These are phyloP conservation scores for Acanthis flammea DNA, from an alignment of 2,797 vertebrate species.

Conservation along the genomic window DNA sequence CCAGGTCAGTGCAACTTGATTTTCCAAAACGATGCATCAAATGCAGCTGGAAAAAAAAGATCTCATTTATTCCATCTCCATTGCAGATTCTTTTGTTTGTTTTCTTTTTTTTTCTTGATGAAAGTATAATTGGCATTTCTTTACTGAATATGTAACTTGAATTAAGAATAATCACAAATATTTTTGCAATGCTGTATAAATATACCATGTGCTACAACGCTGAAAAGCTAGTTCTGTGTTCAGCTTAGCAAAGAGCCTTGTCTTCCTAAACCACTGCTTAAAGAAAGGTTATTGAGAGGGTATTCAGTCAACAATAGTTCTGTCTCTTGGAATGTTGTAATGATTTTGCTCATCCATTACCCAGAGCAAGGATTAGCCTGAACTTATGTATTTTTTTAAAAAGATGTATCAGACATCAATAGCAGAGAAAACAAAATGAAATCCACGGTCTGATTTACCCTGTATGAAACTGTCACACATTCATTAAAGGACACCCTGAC, in stretches of 20 bases:
- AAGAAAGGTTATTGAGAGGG: conserved; percentile 67
- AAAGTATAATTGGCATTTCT: not conserved
- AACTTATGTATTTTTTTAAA: not conserved
- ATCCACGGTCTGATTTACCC: conserved; percentile 11
- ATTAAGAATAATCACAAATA: not conserved
- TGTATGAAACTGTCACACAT: conserved; percentile 44
- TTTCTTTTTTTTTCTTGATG: not conserved
- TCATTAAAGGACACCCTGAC: conserved; percentile 62
- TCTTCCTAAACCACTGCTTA: conserved; percentile 17
- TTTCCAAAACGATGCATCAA: conserved; percentile 29
- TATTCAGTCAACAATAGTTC: conserved; percentile 65
- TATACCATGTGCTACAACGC: not conserved
- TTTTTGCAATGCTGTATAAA: not conserved
- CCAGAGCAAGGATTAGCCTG: conserved; percentile 59
- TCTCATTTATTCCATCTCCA: conserved; percentile 16
- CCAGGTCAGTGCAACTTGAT: conserved; percentile 25
- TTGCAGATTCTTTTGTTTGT: not conserved
- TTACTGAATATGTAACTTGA: not conserved
- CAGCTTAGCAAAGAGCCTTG: conserved; percentile 7
- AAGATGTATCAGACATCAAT: conserved; percentile 51
- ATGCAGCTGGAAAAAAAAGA: not conserved
- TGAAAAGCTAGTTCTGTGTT: conserved; percentile 16
- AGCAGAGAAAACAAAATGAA: conserved; percentile 54
- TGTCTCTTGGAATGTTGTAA: conserved; percentile 35
- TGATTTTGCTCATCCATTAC: conserved; percentile 56